A percentile compares a stretch with the other conserved stretches of the same genome.
Conservation (phyloP, 35 echinoderm and acorn worm genomes). For the Ptychodera flava region DNA sequence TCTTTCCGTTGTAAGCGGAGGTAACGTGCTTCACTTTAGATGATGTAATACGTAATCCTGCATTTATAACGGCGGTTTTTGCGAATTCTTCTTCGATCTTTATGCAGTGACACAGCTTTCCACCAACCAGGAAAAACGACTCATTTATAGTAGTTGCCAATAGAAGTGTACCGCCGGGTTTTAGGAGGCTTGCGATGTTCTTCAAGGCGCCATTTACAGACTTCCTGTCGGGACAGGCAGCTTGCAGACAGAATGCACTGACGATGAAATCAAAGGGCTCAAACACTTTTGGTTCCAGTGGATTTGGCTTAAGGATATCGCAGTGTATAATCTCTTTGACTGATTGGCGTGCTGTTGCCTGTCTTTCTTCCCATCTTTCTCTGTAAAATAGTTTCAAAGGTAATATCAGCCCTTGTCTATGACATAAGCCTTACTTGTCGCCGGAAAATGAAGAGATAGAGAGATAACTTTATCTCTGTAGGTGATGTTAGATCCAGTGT, state of each 20-base stretch:
- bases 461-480: too few relatives aligned
- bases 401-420: too few relatives aligned
- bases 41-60: too few relatives aligned
- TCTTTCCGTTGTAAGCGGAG: too few relatives aligned
- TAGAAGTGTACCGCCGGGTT: not conserved
- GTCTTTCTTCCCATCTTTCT: too few relatives aligned
- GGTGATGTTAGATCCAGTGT: too few relatives aligned
- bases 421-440: too few relatives aligned
- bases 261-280: not conserved
- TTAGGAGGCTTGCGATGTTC: not conserved
- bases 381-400: too few relatives aligned
- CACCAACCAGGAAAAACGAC: not conserved
- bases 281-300: not conserved
- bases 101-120: not conserved
- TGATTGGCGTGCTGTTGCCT: too few relatives aligned
- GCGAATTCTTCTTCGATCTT: not conserved
- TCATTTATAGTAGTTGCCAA: not conserved
- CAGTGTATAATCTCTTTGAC: not conserved
- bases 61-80: not conserved
- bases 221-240: not conserved
- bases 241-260: not conserved
- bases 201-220: not conserved
- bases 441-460: too few relatives aligned
- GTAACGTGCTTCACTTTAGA: too few relatives aligned
- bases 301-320: not conserved